Evolutionary conservation across 1,140 invertebrate genomes (phyloP).

Genomic region (Lamellibrachia luymesi): DNA sequence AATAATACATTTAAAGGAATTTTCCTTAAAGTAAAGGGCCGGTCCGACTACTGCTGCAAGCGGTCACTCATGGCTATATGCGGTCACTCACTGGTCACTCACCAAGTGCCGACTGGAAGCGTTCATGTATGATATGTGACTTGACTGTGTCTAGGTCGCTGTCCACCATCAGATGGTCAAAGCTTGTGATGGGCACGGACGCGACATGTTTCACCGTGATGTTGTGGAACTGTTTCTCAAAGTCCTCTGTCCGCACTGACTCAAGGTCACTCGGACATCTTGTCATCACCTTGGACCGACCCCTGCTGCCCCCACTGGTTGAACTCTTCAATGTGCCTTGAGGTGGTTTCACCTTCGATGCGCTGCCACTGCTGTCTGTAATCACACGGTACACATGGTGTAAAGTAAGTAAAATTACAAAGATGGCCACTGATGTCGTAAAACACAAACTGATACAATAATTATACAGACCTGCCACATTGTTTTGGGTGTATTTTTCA

Average conservation of each 20-base stretch:
- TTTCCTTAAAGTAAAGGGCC: no score
- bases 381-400: neutral
- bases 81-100: conserved; percentile 3
- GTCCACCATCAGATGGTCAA: conserved; percentile 24
- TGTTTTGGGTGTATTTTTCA: no score
- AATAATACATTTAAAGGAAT: no score
- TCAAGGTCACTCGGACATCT: conserved; percentile 38
- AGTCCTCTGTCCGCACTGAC: conserved; percentile 46
- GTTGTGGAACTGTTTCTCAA: conserved; percentile 32
- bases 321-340: neutral
- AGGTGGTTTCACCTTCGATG: neutral
- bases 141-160: conserved; percentile 26
- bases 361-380: neutral
- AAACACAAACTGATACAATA: no score
- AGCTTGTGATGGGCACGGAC: conserved; percentile 18
- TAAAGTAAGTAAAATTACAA: neutral
- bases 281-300: neutral
- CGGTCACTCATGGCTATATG: neutral
- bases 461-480: no score
- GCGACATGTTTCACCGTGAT: conserved; percentile 22
- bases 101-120: conserved; percentile 12
- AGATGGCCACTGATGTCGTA: no score
- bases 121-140: conserved; percentile 19
- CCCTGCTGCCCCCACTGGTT: neutral
- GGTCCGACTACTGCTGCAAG: neutral